Evolutionary conservation across 2,888 invertebrate species (phyloP), one percentile per base, ranked within the genome.

Genomic region (Scaptodrosophila latifasciaeformis): DNA sequence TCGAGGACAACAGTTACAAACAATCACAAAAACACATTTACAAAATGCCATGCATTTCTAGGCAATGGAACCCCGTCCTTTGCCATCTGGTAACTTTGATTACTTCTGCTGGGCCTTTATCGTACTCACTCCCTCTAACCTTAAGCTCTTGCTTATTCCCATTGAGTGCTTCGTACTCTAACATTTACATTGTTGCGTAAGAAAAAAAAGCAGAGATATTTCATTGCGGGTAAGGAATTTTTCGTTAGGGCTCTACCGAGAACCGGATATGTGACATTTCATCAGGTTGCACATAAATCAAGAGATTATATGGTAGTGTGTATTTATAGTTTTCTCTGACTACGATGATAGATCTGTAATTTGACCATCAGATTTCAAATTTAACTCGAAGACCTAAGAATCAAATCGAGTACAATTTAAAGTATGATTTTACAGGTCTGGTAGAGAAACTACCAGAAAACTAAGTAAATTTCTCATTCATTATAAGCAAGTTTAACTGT

Each of bases 61-160:
- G 53, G 57, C 54, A 60, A 64, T 45, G 12, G 24, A 52, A 49
- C 54, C 24, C 24, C 7, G 42, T 29, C 50, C 35, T 47, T 50
- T 43, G 63, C 53, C 76, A 76, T 59, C 65, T 76, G 72, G 60
- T 58, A 60, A 53, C 59, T 76, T 74, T 72, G 72, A 76, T 76
- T 65, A 65, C 63, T 60, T 62, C 47, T 61, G n/a, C 57, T 50
- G 51, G 54, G 60, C 51, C 60, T 61, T 61, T 61, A 61, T 60
- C 60, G 48, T 31, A 12, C 31, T 1, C 7, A 15, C 29, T 9
- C 10, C 6, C 39, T 2, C 59, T 18, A 13, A 15, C 2, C 13
- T 5, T 37, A 19, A n/a, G n/a, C n/a, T n/a, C n/a, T n/a, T n/a
- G n/a, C n/a, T n/a, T n/a, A n/a, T n/a, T n/a, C n/a, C n/a, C n/a